These are phyloP conservation scores for Cynodonichthys magdalenae DNA, from an alignment of 2,797 vertebrate genomes.

Conservation along the genomic window DNA sequence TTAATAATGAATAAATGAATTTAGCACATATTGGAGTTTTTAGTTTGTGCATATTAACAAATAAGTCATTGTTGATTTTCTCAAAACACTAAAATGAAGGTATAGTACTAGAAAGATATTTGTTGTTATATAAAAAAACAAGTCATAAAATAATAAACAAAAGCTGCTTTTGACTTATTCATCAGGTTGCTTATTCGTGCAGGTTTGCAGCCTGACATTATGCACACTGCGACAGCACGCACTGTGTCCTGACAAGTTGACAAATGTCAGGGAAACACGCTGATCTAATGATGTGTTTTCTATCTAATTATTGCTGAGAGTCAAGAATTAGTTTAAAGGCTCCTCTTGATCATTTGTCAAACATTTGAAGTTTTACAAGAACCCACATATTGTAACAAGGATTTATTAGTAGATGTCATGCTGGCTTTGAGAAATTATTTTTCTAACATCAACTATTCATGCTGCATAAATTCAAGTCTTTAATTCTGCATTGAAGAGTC, in stretches of 20 bases:
- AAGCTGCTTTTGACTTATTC: slow-evolving; percentile 23
- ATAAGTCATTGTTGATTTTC: slow-evolving; percentile 9
- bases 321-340: slow-evolving; percentile 61
- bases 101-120: not conserved
- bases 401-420: slow-evolving; percentile 43
- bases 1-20: slow-evolving; percentile 45
- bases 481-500: slow-evolving; percentile 22
- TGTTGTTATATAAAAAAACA: slow-evolving; percentile 4
- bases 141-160: slow-evolving; percentile 12
- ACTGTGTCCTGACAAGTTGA: slow-evolving; percentile 74
- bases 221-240: slow-evolving; percentile 43
- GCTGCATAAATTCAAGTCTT: slow-evolving; percentile 27
- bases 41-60: not conserved
- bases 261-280: slow-evolving; percentile 65
- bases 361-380: slow-evolving; percentile 33
- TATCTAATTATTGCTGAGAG: slow-evolving; percentile 72
- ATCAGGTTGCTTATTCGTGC: slow-evolving; percentile 35
- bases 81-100: slow-evolving; percentile 2
- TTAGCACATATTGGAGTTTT: slow-evolving; percentile 14
- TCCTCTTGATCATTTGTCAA: slow-evolving; percentile 61
- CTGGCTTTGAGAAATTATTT: slow-evolving; percentile 35
- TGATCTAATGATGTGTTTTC: slow-evolving; percentile 74
- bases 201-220: slow-evolving; percentile 41
- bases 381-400: slow-evolving; percentile 30
- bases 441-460: slow-evolving; percentile 44